A percentile compares a stretch with the other conserved stretches of the same genome.
These are phyloP conservation scores for Stenotaenia linearis DNA, from an alignment of 2,888 invertebrate species.

Conservation along the genomic window DNA sequence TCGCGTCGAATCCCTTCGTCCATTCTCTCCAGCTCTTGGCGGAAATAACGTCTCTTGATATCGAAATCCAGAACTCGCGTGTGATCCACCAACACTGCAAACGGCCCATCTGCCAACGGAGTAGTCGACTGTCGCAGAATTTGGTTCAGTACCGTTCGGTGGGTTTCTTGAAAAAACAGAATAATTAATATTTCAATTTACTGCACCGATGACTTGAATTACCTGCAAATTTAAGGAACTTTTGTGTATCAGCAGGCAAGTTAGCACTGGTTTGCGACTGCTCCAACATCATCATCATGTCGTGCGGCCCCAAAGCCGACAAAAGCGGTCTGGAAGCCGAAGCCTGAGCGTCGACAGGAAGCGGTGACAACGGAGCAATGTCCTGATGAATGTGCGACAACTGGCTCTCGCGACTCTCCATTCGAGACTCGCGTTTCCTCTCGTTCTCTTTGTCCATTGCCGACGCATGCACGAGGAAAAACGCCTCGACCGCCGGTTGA, in stretches of 20 bases:
- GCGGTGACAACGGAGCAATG: slow-evolving; percentile 42
- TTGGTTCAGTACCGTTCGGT: slow-evolving; percentile 80
- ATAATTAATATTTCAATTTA: background rate
- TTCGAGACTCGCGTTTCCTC: slow-evolving; percentile 38
- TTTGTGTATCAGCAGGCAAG: slow-evolving; percentile 61
- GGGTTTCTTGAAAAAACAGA: slow-evolving; percentile 58
- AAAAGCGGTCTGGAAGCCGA: slow-evolving; percentile 17
- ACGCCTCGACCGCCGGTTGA: slow-evolving; percentile 82
- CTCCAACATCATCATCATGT: slow-evolving; percentile 1
- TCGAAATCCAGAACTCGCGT: slow-evolving; percentile 83
- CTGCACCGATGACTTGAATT: slow-evolving; percentile 28
- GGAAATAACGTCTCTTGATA: slow-evolving; percentile 78
- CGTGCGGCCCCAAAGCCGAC: background rate
- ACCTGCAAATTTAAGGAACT: slow-evolving; percentile 75
- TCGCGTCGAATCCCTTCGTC: slow-evolving; percentile 74
- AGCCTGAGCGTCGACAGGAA: slow-evolving; percentile 38
- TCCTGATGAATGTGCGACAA: slow-evolving; percentile 49
- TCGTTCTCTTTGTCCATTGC: slow-evolving; percentile 46
- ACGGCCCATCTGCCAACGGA: slow-evolving; percentile 77
- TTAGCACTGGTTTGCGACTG: slow-evolving; percentile 33
- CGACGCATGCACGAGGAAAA: slow-evolving; percentile 79
- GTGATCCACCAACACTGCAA: slow-evolving; percentile 79
- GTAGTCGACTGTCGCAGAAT: slow-evolving; percentile 73
- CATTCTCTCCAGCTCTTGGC: slow-evolving; percentile 74
- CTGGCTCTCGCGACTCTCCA: slow-evolving; percentile 50